Percentiles rank a stretch among this genome's conserved stretches.
Evolutionary conservation across 2,888 invertebrate species (phyloP).

Genomic region (Dromius quadrimaculatus): DNA sequence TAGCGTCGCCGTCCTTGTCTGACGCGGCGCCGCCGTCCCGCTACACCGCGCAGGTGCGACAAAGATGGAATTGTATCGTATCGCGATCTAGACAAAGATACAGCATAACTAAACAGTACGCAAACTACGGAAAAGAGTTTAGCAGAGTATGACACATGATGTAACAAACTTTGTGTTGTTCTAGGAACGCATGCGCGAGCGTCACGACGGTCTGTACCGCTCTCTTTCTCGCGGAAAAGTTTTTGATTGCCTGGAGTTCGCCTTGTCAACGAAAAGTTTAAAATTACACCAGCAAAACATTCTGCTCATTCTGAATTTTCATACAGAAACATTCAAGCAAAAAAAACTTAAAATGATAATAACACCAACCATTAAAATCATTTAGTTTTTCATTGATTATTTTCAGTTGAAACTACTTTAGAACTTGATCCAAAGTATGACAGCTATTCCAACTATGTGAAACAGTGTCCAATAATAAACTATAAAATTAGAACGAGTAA

Average conservation of each 20-base stretch:
- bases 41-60: neutral
- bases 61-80: conserved; percentile 4
- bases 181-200: conserved; percentile 32
- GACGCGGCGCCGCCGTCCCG: neutral
- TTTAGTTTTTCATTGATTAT: too few species aligned
- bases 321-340: neutral
- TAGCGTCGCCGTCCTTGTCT: conserved; percentile 11
- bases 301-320: neutral
- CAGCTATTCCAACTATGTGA: conserved; percentile 35
- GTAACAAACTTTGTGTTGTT: conserved; percentile 49
- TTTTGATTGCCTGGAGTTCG: conserved; percentile 48
- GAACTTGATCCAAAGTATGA: conserved; percentile 15
- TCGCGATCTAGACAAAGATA: neutral
- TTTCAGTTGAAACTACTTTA: neutral
- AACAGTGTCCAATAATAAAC: conserved; percentile 40
- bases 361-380: neutral
- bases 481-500: conserved; percentile 44
- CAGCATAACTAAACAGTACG: conserved; percentile 31
- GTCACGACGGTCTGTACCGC: neutral
- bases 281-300: conserved; percentile 37
- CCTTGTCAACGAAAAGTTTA: conserved; percentile 41
- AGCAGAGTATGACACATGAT: conserved; percentile 47
- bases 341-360: too few species aligned
- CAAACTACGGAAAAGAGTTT: conserved; percentile 51
- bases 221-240: conserved; percentile 27